Base-by-base conservation (phyloP, 2,888 invertebrate species). In the Drosophila sordidapex region DNA sequence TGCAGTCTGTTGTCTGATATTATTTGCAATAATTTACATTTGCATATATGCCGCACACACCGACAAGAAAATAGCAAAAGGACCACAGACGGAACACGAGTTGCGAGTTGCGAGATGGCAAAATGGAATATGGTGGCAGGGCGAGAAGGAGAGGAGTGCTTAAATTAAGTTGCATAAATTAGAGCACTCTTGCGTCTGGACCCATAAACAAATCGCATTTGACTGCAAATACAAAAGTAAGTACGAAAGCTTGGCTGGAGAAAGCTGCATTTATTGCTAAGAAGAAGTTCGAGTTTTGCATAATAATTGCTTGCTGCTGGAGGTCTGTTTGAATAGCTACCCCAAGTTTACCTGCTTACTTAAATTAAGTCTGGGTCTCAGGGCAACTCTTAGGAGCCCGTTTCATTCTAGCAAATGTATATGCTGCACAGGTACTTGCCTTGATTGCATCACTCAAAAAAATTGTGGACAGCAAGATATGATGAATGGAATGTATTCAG, bases 21-120 rank as follows among this genome's bases (percentile, higher is more conserved):
- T 83, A 81, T 80, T 69, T 77, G 67, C 81, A 68, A 83, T 80
- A 70, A 80, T 80, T 83, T 80, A 64, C 72, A 74, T 81, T 81
- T 74, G 65, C 70, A 77, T 81, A 77, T 81, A 70, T 65, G 70
- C 59, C 69, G 35, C 64, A 58, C 57, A 53, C 43, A 13, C 21
- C 46, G 46, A 25, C 25, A 46, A 46, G 46, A 25, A 46, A 53
- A 58, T 27, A 56, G 59, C 38, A n/a, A 52, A 59, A 52, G 27
- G 46, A 40, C 48, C 58, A 38, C 31, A 59, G 58, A 46, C 51
- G 58, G 40, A 27, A 64, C 38, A n/a, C 46, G 13, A 59, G 27
- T 51, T 27, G 33, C 25, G 1, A 46, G 25, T 54, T 27, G 38
- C 25, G 2, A 46, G 46, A 25, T 25, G 25, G 15, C 1, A 72